phyloP scores from a whole-genome alignment of 2,888 invertebrate genomes.

The Isoperla grammatica region DNA sequence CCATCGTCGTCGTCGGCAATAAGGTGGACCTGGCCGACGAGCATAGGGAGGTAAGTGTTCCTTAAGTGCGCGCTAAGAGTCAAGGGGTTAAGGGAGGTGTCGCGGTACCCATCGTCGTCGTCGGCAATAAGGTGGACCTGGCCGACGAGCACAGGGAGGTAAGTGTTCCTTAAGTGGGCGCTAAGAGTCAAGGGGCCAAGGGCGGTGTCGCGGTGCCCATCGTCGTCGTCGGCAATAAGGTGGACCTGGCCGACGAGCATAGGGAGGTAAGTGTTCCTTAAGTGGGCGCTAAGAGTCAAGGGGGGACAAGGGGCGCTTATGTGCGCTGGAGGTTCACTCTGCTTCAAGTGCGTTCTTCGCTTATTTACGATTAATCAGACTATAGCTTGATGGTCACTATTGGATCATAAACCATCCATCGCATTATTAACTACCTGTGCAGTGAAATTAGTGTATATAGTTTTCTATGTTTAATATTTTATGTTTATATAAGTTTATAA shows the following conservation, averaged over 20 bases:
- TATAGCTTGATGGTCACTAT: no score
- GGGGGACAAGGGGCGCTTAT: background rate
- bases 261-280: slow-evolving; percentile 13
- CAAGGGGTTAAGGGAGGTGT: slow-evolving; percentile 72
- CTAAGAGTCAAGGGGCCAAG: slow-evolving; percentile 78
- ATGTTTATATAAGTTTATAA: no score
- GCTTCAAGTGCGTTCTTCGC: background rate
- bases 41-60: slow-evolving; percentile 10
- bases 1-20: slow-evolving; percentile 93
- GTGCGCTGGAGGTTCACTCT: background rate
- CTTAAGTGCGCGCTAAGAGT: slow-evolving; percentile 78
- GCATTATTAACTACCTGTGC: no score
- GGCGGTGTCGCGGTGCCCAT: slow-evolving; percentile 80
- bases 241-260: slow-evolving; percentile 64
- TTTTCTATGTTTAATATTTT: no score
- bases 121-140: slow-evolving; percentile 90
- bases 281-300: background rate
- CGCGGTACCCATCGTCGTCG: slow-evolving; percentile 88
- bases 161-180: slow-evolving; percentile 44
- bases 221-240: slow-evolving; percentile 93
- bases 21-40: slow-evolving; percentile 78
- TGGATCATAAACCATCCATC: no score
- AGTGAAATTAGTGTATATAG: no score
- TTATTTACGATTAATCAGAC: no score
- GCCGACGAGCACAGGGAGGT: slow-evolving; percentile 47